Base-by-base conservation (phyloP, 2,888 invertebrate species). In the Cheilosia grossa region DNA sequence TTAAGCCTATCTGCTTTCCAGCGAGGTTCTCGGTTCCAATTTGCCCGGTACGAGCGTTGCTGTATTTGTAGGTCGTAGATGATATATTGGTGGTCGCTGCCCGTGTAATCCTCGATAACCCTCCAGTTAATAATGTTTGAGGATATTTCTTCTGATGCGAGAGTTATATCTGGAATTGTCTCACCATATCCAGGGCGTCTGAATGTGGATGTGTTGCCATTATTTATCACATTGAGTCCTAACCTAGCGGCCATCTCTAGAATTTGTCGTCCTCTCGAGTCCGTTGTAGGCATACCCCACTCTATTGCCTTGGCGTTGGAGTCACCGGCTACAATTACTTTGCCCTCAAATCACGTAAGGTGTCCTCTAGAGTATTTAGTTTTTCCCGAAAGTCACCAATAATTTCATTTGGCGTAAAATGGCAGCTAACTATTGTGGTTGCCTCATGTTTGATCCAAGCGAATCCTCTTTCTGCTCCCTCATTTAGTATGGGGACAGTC, bases 391-490 rank as follows among this genome's bases (percentile, higher is more conserved):
- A 42, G n/a, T 42, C n/a, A 3, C 42, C 15, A 13, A 42, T 42
- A n/a, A 1, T 42, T 42, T 42, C 58, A 2, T 59, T 59, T 44
- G 27, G 27, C 5, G 44, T 42, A 9, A 59, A 59, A n/a, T 44
- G 27, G n/a, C 59, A 42, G 27, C 42, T 44, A 9, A 42, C 15
- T 24, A 44, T 33, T 2, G 9, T 27, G 1, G 42, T 15, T 40
- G 30, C 15, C 47, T 4, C 15, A 10, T 4, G 9, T 19, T 47
- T 47, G 2, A 47, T 17, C 61, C 61, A 63, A 1, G 5, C 47
- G 13, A 63, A 30, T 6, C 30, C 47, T 47, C 44, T 30, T 17
- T 17, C 70, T 58, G 21, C 5, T 2, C 70, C 70, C 1, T 70
- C 17, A 19, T 15, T 30, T 49, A 27, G 27, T 5, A 51, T 44